Base-by-base conservation (phyloP, 2,888 invertebrate species). In the Colletes collaris region DNA sequence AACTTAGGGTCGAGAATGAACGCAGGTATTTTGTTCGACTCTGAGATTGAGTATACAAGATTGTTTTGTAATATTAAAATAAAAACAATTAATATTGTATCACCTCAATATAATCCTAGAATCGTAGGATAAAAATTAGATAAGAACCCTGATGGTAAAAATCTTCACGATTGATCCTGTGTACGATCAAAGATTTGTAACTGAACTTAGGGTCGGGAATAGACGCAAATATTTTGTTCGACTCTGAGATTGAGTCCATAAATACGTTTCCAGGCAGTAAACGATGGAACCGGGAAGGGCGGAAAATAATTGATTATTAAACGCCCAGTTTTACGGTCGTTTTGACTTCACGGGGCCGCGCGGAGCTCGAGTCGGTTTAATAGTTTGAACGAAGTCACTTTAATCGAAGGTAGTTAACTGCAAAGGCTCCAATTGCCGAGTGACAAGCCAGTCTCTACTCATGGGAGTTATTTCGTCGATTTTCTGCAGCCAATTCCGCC, bases 401-500 rank as follows among this genome's bases (percentile, higher is more conserved):
- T 74, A 77, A 73, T 77, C 74, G 68, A 68, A 63, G 52, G 73
- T n/a, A 52, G 52, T 10, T 76, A 49, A 72, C 76, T 62, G 56
- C 44, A 49, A 73, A 72, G 55, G 37, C 19, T 27, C 53, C 76
- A 58, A 77, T 77, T 73, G 67, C 76, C 62, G 72, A 5, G 49
- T 68, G 59, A 66, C 66, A 52, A 50, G 58, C 19, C 71, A 13
- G 53, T 64, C n/a, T 40, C 58, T 46, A 27, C 37, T 60, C 60
- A 10, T 59, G 78, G 59, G 69, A 78, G 55, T 78, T 78, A 78
- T 78, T 74, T 64, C 74, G 64, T 69, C 68, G 65, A 76, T 66
- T 76, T 76, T 70, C 65, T n/a, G 11, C 46, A 59, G 68, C 40
- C 68, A 56, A 68, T 74, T 74, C 55, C 62, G 68, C 74, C 63